A percentile compares a stretch with the other conserved stretches of the same genome.
phyloP scores from a whole-genome alignment of 1,140 invertebrate genomes.

The Drosophila takahashii region DNA sequence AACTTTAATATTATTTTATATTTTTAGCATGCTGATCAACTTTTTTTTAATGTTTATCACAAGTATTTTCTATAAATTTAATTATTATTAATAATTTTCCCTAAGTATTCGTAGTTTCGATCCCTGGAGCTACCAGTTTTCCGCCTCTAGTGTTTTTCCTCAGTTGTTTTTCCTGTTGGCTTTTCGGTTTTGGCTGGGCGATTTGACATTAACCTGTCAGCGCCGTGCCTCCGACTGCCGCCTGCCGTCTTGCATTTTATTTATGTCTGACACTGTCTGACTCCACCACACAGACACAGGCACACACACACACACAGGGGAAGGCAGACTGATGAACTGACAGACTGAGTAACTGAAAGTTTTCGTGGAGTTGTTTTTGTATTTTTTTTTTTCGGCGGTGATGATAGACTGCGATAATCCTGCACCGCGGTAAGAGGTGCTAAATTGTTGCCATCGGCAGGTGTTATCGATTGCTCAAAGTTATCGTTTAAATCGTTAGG shows the following conservation, averaged over 20 bases:
- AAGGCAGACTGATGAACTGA: constrained; percentile 33
- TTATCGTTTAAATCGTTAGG: background rate
- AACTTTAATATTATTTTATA: too few species aligned
- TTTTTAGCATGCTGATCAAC: too few species aligned
- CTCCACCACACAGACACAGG: background rate
- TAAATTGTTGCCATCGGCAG: constrained; percentile 18
- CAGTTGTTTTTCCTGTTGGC: constrained; percentile 45
- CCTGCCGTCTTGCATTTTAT: constrained; percentile 65
- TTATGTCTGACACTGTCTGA: constrained; percentile 52
- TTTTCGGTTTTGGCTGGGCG: constrained; percentile 66
- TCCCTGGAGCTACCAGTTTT: background rate
- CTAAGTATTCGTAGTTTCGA: background rate
- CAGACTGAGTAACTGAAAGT: constrained; percentile 42
- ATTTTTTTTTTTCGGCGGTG: constrained; percentile 15
- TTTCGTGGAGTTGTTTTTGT: constrained; percentile 20
- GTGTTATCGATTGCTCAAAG: constrained; percentile 2
- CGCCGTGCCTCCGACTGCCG: constrained; percentile 39
- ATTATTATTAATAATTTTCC: too few species aligned
- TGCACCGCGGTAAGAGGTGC: background rate
- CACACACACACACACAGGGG: background rate
- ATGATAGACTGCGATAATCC: constrained; percentile 40
- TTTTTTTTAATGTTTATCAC: too few species aligned
- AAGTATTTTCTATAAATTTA: too few species aligned
- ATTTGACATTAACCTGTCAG: constrained; percentile 80
- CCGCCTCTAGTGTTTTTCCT: constrained; percentile 15